A percentile compares a stretch with the other conserved stretches of the same genome.
These are phyloP conservation scores for Phasianus colchicus DNA, from an alignment of 2,113 vertebrate species.

Conservation along the genomic window DNA sequence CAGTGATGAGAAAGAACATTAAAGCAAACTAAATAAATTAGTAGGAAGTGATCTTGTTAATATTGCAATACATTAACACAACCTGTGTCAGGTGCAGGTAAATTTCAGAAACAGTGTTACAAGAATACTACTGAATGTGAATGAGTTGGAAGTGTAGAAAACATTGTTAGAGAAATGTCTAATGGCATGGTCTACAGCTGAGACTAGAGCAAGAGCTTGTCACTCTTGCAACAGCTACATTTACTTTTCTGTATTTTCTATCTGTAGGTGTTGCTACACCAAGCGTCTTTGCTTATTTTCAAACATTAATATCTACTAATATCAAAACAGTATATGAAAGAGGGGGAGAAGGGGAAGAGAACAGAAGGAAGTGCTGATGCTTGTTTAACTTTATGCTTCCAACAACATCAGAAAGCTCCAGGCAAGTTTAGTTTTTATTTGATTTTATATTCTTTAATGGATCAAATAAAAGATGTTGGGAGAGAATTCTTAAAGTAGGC, in stretches of 20 bases:
- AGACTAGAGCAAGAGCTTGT: not conserved
- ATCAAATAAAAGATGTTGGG: not conserved
- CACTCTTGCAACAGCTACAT: not conserved
- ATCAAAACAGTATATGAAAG: not conserved
- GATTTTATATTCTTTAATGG: not conserved
- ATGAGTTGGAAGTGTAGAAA: not conserved
- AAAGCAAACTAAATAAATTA: not conserved
- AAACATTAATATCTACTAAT: not conserved
- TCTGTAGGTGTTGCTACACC: not conserved
- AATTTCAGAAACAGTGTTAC: not conserved
- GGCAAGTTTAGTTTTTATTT: not conserved
- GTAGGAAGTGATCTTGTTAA: not conserved
- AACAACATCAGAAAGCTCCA: not conserved
- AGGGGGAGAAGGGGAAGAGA: not conserved
- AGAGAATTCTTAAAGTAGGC: not conserved
- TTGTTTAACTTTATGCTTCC: not conserved
- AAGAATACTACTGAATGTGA: not conserved
- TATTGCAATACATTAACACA: not conserved
- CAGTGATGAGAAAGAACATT: not conserved
- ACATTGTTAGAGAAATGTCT: not conserved
- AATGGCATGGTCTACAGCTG: not conserved
- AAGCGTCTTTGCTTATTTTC: not conserved
- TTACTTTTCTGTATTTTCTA: not conserved
- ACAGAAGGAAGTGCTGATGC: not conserved
- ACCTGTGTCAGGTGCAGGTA: fast-evolving